These are phyloP conservation scores for Himalopsyche kuldschensis DNA, from an alignment of 2,888 invertebrate genomes.

Conservation along the genomic window DNA sequence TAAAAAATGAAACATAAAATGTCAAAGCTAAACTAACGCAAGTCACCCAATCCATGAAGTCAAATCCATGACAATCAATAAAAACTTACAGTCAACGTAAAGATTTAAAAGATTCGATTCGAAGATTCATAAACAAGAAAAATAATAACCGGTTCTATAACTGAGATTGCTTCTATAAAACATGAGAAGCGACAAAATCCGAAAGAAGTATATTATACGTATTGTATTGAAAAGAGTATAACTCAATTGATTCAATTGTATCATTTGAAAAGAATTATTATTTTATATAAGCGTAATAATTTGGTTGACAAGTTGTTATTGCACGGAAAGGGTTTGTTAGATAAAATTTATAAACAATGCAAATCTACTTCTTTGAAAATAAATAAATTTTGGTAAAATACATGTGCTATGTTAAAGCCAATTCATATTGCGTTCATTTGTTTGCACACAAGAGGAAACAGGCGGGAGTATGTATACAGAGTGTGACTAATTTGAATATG, in stretches of 20 bases:
- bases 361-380: background rate
- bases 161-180: too few relatives aligned
- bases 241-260: background rate
- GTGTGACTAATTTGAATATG: background rate
- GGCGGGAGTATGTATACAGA: slow-evolving; percentile 7
- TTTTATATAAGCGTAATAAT: background rate
- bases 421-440: slow-evolving; percentile 21
- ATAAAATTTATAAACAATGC: background rate
- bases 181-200: too few relatives aligned
- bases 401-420: slow-evolving; percentile 24
- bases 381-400: background rate
- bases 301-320: background rate
- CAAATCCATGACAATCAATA: too few relatives aligned
- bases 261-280: background rate
- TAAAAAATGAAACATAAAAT: too few relatives aligned
- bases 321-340: background rate
- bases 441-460: slow-evolving; percentile 11
- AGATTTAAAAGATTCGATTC: too few relatives aligned
- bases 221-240: too few relatives aligned
- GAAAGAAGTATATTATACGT: too few relatives aligned
- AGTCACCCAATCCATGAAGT: too few relatives aligned
- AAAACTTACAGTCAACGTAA: too few relatives aligned
- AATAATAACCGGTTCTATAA: too few relatives aligned
- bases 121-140: too few relatives aligned
- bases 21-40: too few relatives aligned